Evolutionary conservation across 2,113 vertebrate species (phyloP).

Genomic region (Rhinichthys klamathensis): DNA sequence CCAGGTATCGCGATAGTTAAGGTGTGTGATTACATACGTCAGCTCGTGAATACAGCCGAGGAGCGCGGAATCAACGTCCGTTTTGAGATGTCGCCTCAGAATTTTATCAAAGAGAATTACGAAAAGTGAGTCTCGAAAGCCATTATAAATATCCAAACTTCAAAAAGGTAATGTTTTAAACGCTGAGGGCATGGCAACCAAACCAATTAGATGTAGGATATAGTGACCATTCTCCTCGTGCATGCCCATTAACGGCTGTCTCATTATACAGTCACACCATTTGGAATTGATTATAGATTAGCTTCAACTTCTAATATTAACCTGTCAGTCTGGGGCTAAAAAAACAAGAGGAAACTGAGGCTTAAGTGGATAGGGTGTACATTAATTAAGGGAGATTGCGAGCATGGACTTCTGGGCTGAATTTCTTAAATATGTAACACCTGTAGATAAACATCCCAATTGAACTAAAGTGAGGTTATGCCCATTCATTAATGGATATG

Average conservation of each 20-base stretch:
- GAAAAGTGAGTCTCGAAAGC: not conserved
- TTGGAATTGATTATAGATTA: conserved; percentile 23
- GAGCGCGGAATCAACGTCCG: not conserved
- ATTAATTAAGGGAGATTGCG: not conserved
- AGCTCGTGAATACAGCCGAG: not conserved
- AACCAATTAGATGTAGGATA: conserved; percentile 4
- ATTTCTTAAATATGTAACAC: not conserved
- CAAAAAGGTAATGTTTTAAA: conserved; percentile 28
- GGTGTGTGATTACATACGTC: not conserved
- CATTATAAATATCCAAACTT: not conserved
- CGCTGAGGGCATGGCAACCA: not conserved
- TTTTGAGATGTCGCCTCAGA: not conserved
- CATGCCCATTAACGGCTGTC: conserved; percentile 1
- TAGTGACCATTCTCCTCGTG: not conserved
- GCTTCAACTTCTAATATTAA: conserved; percentile 18
- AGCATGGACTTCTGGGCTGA: not conserved
- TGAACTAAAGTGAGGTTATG: not conserved
- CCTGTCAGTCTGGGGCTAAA: conserved; percentile 6
- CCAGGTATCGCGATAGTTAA: not conserved
- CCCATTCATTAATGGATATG: not conserved
- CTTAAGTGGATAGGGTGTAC: not conserved
- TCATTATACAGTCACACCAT: conserved; percentile 37
- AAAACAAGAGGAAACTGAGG: not conserved
- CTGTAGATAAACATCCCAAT: not conserved
- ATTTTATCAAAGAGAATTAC: not conserved